Conservation (phyloP, 2,113 vertebrate species). For the Globicephala melas region DNA sequence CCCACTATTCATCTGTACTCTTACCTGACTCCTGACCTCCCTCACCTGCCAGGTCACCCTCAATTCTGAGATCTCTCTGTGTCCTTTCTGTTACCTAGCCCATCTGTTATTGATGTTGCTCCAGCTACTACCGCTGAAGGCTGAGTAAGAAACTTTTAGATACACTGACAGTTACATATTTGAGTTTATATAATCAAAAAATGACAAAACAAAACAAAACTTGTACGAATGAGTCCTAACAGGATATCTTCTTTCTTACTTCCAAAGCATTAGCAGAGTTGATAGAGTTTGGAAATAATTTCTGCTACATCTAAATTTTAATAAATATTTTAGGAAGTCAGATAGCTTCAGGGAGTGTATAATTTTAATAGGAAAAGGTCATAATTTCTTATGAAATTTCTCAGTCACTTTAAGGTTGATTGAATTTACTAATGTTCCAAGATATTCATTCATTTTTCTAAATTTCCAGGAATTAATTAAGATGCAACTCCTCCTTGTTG, state of each 20-base stretch:
- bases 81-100: neutral
- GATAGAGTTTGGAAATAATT: neutral
- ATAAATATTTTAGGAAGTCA: slow-evolving; percentile 25
- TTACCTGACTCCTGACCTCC: neutral
- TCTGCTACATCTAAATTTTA: neutral
- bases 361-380: neutral
- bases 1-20: neutral
- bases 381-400: neutral
- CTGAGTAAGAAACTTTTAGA: neutral
- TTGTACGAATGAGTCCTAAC: neutral
- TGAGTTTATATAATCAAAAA: slow-evolving; percentile 20
- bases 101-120: neutral
- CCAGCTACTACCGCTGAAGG: neutral
- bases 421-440: neutral
- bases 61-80: neutral
- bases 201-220: neutral
- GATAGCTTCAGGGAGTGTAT: neutral
- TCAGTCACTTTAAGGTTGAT: slow-evolving; percentile 29
- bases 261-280: neutral
- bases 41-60: neutral
- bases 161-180: neutral
- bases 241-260: neutral
- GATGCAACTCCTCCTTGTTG: neutral
- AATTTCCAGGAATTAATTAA: neutral
- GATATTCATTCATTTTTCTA: neutral